These are phyloP conservation scores for Drosophila orena DNA, from an alignment of 1,140 invertebrate species.

Conservation along the genomic window DNA sequence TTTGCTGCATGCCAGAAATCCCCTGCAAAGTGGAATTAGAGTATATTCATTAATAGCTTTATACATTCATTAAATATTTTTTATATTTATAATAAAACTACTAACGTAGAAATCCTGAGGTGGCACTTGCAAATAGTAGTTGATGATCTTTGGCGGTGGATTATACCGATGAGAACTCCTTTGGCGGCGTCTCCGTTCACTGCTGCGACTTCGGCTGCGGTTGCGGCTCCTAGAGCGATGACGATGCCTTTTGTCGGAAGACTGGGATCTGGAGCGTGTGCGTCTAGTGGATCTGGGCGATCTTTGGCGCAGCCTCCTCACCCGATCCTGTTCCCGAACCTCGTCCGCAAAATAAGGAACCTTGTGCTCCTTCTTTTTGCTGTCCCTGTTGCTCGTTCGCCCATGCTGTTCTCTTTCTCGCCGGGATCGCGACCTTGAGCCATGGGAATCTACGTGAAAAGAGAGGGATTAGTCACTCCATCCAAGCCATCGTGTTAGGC, in stretches of 20 bases:
- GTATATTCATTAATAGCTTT: neutral
- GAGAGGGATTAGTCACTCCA: constrained; percentile 4
- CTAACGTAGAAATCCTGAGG: constrained; percentile 59
- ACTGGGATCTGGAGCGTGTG: constrained; percentile 32
- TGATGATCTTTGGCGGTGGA: constrained; percentile 53
- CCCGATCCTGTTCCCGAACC: constrained; percentile 48
- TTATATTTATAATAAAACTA: neutral
- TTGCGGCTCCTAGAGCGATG: constrained; percentile 26
- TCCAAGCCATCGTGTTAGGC: neutral
- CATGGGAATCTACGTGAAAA: constrained; percentile 39
- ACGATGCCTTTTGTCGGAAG: constrained; percentile 18
- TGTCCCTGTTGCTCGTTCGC: neutral
- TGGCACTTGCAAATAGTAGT: constrained; percentile 63
- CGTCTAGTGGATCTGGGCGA: constrained; percentile 19
- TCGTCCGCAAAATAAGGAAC: constrained; percentile 64
- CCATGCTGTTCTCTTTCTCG: constrained; percentile 23
- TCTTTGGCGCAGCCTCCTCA: constrained; percentile 24
- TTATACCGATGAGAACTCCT: constrained; percentile 31
- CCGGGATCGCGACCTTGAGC: constrained; percentile 8
- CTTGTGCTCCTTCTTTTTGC: constrained; percentile 23
- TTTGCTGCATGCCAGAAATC: constrained; percentile 27
- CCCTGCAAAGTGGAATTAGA: constrained; percentile 24
- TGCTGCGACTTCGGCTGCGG: constrained; percentile 24
- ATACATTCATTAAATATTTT: neutral
- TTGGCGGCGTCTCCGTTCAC: constrained; percentile 10